Evolutionary conservation across 2,113 vertebrate genomes (phyloP).

Genomic region (Erythrocercus mccallii): DNA sequence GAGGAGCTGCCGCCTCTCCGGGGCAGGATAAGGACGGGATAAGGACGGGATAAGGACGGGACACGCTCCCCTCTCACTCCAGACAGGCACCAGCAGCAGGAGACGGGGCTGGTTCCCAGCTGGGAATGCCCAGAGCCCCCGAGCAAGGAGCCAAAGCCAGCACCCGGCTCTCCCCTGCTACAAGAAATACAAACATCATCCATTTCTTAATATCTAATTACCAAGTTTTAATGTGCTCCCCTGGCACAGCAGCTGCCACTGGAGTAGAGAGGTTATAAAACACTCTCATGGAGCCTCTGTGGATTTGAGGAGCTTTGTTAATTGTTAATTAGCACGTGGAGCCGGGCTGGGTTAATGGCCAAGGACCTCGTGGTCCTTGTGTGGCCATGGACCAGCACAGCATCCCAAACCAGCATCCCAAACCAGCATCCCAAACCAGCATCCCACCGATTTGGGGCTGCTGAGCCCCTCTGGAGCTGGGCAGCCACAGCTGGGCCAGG

Average conservation of each 20-base stretch:
- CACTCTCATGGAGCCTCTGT: fast-evolving
- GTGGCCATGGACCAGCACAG: background rate
- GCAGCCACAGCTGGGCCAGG: background rate
- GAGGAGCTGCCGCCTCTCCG: background rate
- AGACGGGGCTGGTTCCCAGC: fast-evolving
- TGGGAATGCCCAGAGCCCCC: background rate
- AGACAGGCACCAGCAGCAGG: background rate
- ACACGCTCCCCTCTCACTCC: fast-evolving
- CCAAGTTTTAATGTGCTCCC: background rate
- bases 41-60: background rate
- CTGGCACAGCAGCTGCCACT: fast-evolving
- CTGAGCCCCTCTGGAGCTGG: background rate
- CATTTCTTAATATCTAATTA: background rate
- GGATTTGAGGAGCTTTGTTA: background rate
- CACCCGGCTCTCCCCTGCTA: background rate
- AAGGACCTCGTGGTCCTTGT: background rate
- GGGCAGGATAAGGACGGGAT: background rate
- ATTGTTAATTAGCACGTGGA: background rate
- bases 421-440: background rate
- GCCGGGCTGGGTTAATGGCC: background rate
- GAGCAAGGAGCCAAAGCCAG: background rate
- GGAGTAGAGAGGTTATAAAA: background rate
- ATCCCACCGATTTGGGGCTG: background rate
- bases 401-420: background rate
- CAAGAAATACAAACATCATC: background rate